Evolutionary conservation across 2,888 invertebrate genomes (phyloP).

Genomic region (Drosophila parthenogenetica): DNA sequence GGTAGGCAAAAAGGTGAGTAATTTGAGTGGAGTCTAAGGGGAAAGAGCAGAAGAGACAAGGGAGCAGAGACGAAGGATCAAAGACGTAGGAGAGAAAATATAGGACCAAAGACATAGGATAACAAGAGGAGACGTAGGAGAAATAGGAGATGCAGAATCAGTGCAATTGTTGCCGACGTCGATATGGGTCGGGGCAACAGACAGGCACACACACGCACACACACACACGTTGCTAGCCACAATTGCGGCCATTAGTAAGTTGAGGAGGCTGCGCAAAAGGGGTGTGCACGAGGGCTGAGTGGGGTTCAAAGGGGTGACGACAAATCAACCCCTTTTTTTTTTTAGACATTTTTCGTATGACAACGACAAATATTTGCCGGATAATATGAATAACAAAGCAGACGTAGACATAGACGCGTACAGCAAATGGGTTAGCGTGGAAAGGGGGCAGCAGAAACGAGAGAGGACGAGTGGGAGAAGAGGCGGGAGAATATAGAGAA

Average conservation of each 20-base stretch:
- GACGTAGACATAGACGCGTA: slow-evolving; percentile 58
- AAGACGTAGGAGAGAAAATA: not conserved
- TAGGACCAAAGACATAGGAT: too few relatives aligned
- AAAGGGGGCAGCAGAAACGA: slow-evolving; percentile 8
- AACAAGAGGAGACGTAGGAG: not conserved
- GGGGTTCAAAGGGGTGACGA: slow-evolving; percentile 36
- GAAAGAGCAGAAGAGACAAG: too few relatives aligned
- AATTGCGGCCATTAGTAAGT: slow-evolving; percentile 79
- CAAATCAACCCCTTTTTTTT: slow-evolving; percentile 73
- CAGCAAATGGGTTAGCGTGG: slow-evolving; percentile 21
- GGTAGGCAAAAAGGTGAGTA: not conserved
- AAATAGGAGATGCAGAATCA: slow-evolving; percentile 51
- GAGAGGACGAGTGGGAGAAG: slow-evolving; percentile 18
- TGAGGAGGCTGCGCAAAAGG: slow-evolving; percentile 12
- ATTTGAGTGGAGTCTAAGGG: too few relatives aligned
- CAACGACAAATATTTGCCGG: slow-evolving; percentile 82
- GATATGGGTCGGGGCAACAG: slow-evolving; percentile 71
- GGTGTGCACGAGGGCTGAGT: not conserved
- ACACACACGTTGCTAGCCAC: slow-evolving; percentile 48
- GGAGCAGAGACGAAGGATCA: too few relatives aligned
- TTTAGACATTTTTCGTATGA: slow-evolving; percentile 76
- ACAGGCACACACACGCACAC: slow-evolving; percentile 22
- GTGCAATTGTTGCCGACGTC: slow-evolving; percentile 75
- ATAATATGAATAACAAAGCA: slow-evolving; percentile 82
- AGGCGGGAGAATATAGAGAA: slow-evolving; percentile 15